These are phyloP conservation scores for Thelaira solivaga DNA, from an alignment of 2,888 invertebrate species.

Conservation along the genomic window DNA sequence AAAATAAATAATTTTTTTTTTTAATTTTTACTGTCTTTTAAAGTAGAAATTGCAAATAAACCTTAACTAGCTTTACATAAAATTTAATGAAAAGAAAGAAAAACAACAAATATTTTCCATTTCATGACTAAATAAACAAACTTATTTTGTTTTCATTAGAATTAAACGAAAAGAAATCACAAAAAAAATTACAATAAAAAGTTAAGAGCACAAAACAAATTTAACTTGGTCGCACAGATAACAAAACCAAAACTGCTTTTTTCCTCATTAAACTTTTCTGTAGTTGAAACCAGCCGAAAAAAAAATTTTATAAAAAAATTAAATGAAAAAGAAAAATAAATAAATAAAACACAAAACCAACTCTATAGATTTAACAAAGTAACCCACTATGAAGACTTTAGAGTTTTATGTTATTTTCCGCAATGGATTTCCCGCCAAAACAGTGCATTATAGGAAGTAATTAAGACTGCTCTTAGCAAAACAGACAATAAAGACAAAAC, in stretches of 20 bases:
- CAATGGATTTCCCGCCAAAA: slow-evolving; percentile 62
- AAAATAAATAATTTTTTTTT: too few species aligned
- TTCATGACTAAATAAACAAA: slow-evolving; percentile 19
- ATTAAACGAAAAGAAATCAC: background rate
- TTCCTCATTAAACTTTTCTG: slow-evolving; percentile 46
- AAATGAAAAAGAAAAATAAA: background rate
- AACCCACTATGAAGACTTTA: slow-evolving; percentile 57
- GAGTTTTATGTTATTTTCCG: slow-evolving; percentile 61
- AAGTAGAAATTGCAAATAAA: too few species aligned
- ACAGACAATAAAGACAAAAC: slow-evolving; percentile 58
- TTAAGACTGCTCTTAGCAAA: slow-evolving; percentile 71
- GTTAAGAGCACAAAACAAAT: slow-evolving; percentile 51
- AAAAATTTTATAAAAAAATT: too few species aligned
- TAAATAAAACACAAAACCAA: background rate
- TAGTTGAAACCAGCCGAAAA: slow-evolving; percentile 33
- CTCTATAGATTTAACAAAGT: slow-evolving; percentile 49
- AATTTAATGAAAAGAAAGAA: too few species aligned
- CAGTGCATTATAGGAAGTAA: slow-evolving; percentile 72
- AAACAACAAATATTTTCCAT: too few species aligned
- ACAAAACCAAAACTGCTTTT: slow-evolving; percentile 43
- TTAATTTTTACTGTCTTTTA: too few species aligned
- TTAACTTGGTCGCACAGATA: slow-evolving; percentile 47
- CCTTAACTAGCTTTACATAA: too few species aligned
- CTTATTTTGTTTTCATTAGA: background rate
- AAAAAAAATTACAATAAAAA: slow-evolving; percentile 33